Evolutionary conservation across 2,113 vertebrate genomes (phyloP).

Genomic region (Emydura subglobosa): DNA sequence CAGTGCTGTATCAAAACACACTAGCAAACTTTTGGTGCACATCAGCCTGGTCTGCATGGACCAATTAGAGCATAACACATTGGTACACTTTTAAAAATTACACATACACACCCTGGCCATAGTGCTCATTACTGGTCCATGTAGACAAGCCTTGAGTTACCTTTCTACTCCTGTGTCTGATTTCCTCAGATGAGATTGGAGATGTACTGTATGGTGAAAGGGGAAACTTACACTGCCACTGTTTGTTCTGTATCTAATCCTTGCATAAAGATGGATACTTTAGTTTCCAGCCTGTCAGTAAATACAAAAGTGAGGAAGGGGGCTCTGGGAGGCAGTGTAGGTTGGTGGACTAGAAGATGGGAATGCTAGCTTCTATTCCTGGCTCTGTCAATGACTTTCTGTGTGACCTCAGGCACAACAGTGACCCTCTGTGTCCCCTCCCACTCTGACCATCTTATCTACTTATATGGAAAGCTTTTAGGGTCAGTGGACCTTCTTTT

Average conservation of each 20-base stretch:
- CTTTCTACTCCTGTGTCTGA: background rate
- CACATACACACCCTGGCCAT: too few species aligned
- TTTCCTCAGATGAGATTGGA: background rate
- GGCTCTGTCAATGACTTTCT: background rate
- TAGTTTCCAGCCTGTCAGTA: background rate
- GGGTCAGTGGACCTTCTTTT: background rate
- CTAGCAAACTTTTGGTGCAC: background rate
- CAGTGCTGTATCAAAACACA: background rate
- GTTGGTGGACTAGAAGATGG: background rate
- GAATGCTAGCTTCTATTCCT: background rate
- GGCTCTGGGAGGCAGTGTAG: background rate
- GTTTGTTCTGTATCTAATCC: background rate
- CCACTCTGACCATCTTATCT: accelerated
- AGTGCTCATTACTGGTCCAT: too few species aligned
- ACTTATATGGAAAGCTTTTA: background rate
- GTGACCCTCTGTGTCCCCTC: background rate
- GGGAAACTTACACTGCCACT: background rate
- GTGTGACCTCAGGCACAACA: background rate
- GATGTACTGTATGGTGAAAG: background rate
- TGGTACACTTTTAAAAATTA: too few species aligned
- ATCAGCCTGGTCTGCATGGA: too few species aligned
- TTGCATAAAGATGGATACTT: background rate
- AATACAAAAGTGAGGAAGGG: background rate
- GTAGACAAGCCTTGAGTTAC: too few species aligned
- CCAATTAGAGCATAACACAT: too few species aligned